These are phyloP conservation scores for Zenarchopterus dispar DNA, from an alignment of 2,797 vertebrate genomes.

Conservation along the genomic window DNA sequence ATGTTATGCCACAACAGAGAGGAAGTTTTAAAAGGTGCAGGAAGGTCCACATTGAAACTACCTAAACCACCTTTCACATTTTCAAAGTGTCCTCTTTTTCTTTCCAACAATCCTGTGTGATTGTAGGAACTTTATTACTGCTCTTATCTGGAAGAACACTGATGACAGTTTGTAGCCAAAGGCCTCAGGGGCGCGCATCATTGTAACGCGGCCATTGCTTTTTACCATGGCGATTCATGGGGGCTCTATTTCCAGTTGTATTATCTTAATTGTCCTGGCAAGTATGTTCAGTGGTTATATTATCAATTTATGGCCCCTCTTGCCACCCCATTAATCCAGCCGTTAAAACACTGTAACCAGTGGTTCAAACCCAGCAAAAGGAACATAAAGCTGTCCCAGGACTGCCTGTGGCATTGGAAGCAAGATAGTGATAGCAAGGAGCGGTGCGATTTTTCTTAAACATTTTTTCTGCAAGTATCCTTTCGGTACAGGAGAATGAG, in stretches of 20 bases:
- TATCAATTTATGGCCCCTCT: slow-evolving; percentile 85
- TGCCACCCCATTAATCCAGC: slow-evolving; percentile 86
- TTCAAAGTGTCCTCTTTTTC: slow-evolving; percentile 18
- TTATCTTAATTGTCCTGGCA: slow-evolving; percentile 87
- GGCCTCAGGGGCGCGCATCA: slow-evolving; percentile 74
- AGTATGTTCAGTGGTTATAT: slow-evolving; percentile 86
- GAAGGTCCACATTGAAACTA: slow-evolving; percentile 8
- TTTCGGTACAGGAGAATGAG: slow-evolving; percentile 19
- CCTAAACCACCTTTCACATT: slow-evolving; percentile 20
- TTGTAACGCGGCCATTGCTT: slow-evolving; percentile 66
- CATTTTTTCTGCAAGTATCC: slow-evolving; percentile 46
- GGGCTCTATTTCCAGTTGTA: slow-evolving; percentile 81
- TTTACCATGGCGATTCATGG: slow-evolving; percentile 77
- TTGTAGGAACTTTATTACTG: slow-evolving; percentile 52
- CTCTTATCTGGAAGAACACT: slow-evolving; percentile 43
- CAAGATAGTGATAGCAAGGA: slow-evolving; percentile 51
- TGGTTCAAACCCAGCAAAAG: slow-evolving; percentile 66
- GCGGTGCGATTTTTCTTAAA: slow-evolving; percentile 35
- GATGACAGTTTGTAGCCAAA: slow-evolving; percentile 45
- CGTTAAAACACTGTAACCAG: slow-evolving; percentile 84
- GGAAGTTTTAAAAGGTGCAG: background rate
- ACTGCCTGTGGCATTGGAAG: slow-evolving; percentile 66
- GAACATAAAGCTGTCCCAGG: slow-evolving; percentile 80
- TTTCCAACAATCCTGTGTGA: slow-evolving; percentile 38
- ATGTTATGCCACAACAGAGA: slow-evolving; percentile 3